Evolutionary conservation across 2,888 invertebrate genomes (phyloP).

Genomic region (Hirtodrosophila cameraria): DNA sequence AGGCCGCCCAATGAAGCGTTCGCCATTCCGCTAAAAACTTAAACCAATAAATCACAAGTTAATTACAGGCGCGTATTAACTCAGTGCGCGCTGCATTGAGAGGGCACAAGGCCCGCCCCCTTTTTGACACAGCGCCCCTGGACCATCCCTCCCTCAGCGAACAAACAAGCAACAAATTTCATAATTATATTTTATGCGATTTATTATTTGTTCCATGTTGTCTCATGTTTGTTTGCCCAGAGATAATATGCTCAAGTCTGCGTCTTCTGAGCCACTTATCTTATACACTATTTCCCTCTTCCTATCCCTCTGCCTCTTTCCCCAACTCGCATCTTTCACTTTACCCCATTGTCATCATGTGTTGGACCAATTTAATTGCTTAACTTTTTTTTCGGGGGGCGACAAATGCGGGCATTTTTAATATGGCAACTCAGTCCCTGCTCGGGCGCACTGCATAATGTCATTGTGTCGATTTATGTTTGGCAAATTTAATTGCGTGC

Average conservation of each 20-base stretch:
- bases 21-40: slow-evolving; percentile 70
- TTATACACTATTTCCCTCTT: slow-evolving; percentile 9
- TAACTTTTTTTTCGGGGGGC: slow-evolving; percentile 54
- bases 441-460: neutral
- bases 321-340: slow-evolving; percentile 8
- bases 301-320: neutral
- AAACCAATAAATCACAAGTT: slow-evolving; percentile 82
- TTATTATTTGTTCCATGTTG: slow-evolving; percentile 79
- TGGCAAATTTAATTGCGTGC: slow-evolving; percentile 62
- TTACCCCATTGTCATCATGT: slow-evolving; percentile 65
- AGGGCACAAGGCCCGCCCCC: slow-evolving; percentile 16
- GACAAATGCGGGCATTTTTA: slow-evolving; percentile 67
- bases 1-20: slow-evolving; percentile 58
- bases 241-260: slow-evolving; percentile 75
- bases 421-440: slow-evolving; percentile 28
- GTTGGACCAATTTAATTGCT: slow-evolving; percentile 75
- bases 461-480: slow-evolving; percentile 54
- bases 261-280: slow-evolving; percentile 56
- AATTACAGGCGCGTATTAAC: slow-evolving; percentile 82
- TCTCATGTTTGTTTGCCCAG: slow-evolving; percentile 75
- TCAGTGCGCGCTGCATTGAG: slow-evolving; percentile 68
- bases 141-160: slow-evolving; percentile 19
- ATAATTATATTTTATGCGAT: slow-evolving; percentile 83
- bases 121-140: slow-evolving; percentile 1
- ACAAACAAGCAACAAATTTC: slow-evolving; percentile 72